Conservation (phyloP, 1,140 invertebrate species). For the Calliopsis andreniformis region DNA sequence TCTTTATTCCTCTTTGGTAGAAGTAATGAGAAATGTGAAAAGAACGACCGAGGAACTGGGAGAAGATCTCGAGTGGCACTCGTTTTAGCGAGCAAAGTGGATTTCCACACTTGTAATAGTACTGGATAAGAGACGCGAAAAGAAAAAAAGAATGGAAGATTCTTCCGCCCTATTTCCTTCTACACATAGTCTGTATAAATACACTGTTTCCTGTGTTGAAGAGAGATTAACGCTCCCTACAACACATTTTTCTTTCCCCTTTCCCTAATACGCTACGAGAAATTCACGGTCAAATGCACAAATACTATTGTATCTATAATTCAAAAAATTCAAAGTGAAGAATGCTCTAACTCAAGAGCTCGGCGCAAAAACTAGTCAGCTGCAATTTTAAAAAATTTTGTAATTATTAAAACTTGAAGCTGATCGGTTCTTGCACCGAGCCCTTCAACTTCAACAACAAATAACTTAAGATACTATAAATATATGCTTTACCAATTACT, state of each 20-base stretch:
- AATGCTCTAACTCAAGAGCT: no score
- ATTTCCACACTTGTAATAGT: constrained; percentile 33
- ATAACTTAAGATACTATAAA: no score
- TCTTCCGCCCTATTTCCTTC: constrained; percentile 41
- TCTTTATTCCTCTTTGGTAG: not conserved
- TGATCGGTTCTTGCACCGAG: no score
- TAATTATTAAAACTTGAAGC: no score
- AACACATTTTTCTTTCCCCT: not conserved
- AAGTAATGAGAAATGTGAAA: constrained; percentile 15
- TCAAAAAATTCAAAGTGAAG: no score
- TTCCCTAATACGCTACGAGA: no score
- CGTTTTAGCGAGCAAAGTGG: constrained; percentile 55
- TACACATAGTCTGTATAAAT: constrained; percentile 19
- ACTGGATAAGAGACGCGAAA: constrained; percentile 28
- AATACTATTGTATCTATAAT: no score
- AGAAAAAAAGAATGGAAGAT: constrained; percentile 34
- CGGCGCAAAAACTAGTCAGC: no score
- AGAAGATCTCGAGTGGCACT: constrained; percentile 41
- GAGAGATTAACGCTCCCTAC: not conserved
- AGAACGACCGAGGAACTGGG: constrained; percentile 14
- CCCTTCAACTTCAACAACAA: no score
- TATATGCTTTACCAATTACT: no score
- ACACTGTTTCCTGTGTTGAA: not conserved
- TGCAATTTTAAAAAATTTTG: no score
- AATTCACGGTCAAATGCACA: no score